Evolutionary conservation across 2,888 invertebrate genomes (phyloP).

Genomic region (Choreutis nemorana): DNA sequence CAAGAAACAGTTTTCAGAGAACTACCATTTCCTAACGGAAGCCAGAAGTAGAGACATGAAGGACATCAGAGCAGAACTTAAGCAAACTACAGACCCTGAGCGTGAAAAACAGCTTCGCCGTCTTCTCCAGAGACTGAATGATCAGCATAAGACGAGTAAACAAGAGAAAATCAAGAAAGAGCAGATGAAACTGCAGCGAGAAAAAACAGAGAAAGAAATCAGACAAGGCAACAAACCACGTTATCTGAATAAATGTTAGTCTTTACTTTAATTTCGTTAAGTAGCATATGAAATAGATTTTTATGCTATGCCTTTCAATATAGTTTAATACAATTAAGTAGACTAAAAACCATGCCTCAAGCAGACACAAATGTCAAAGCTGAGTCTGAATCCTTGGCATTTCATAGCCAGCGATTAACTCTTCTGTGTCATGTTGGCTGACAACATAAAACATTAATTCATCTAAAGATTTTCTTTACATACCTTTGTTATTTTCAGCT

Average conservation of each 20-base stretch:
- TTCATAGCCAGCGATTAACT: too few species aligned
- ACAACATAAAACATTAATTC: too few species aligned
- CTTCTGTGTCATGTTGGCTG: too few species aligned
- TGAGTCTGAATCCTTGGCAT: too few species aligned
- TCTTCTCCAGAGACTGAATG: constrained; percentile 78
- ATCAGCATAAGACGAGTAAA: constrained; percentile 75
- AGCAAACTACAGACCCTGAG: constrained; percentile 68
- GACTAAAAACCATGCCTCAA: too few species aligned
- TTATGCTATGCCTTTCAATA: constrained; percentile 4
- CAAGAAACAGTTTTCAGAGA: constrained; percentile 74
- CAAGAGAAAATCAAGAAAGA: constrained; percentile 63
- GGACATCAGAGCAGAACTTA: constrained; percentile 68
- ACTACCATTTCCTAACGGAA: constrained; percentile 81
- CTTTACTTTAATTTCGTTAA: constrained; percentile 4
- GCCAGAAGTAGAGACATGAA: constrained; percentile 75
- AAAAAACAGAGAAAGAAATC: constrained; percentile 54
- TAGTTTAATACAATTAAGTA: too few species aligned
- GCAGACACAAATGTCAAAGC: too few species aligned
- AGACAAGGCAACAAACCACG: constrained; percentile 75
- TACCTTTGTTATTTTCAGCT: constrained; percentile 68
- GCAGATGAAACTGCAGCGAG: constrained; percentile 63
- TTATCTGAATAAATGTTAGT: constrained; percentile 63
- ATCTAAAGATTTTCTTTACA: too few species aligned
- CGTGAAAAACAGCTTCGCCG: constrained; percentile 71
- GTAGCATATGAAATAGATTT: too few species aligned